Conservation (phyloP, 2,113 vertebrate species). For the Enhydra lutris region DNA sequence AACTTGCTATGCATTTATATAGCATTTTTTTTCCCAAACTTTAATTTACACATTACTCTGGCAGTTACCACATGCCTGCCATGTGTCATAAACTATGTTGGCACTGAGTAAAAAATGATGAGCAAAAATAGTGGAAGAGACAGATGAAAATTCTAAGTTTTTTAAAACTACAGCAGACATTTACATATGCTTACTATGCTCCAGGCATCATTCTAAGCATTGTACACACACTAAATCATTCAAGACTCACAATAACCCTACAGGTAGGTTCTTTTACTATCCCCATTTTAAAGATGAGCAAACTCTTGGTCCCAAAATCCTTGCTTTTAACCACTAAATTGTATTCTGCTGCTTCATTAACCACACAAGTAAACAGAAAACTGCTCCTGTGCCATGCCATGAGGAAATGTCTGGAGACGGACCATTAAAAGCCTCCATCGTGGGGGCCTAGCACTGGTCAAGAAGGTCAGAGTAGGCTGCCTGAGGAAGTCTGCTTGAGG, state of each 20-base stretch:
- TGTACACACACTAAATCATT: background rate
- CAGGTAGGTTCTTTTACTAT: background rate
- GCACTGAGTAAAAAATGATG: background rate
- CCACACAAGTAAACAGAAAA: background rate
- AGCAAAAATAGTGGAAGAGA: background rate
- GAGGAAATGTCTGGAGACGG: background rate
- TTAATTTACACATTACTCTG: background rate
- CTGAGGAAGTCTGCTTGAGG: background rate
- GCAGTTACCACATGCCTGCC: background rate
- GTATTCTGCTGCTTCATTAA: background rate
- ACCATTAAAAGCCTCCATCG: background rate
- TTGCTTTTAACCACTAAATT: background rate
- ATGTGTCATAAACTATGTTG: background rate
- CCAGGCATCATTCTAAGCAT: background rate
- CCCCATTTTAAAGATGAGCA: background rate
- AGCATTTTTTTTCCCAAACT: background rate
- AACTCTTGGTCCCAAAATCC: background rate
- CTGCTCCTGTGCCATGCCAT: background rate
- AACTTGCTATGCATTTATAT: background rate
- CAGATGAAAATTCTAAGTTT: background rate
- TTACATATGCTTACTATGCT: background rate
- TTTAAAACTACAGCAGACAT: background rate
- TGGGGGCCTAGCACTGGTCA: background rate
- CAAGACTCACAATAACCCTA: background rate
- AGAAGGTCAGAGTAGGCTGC: background rate